A percentile compares a stretch with the other conserved stretches of the same genome.
Conservation (phyloP, 2,113 vertebrate genomes). For the Pomatorhinus ruficollis region DNA sequence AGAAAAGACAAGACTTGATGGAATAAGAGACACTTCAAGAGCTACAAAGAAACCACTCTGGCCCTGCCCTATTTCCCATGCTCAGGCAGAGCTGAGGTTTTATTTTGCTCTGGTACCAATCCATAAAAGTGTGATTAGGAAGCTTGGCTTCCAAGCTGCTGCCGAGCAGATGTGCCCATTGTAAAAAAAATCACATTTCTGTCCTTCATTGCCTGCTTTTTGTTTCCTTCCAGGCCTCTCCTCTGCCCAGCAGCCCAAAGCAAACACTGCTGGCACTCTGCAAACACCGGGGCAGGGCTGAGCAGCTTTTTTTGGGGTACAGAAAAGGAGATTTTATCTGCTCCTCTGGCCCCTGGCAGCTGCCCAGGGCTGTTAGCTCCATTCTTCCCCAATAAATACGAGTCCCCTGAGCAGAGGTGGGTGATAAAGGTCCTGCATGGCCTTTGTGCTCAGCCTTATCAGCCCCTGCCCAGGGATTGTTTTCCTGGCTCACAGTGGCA, state of each 20-base stretch:
- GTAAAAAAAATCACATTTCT: background rate
- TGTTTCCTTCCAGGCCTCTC: background rate
- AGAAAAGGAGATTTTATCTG: background rate
- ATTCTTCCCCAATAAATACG: background rate
- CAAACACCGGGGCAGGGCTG: background rate
- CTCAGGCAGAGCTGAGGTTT: background rate
- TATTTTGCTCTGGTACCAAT: background rate
- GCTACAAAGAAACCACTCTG: background rate
- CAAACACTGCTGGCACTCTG: background rate
- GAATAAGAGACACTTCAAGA: background rate
- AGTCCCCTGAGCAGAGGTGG: background rate
- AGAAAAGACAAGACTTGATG: background rate
- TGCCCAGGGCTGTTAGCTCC: background rate
- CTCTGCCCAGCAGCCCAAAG: background rate
- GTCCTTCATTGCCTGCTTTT: background rate
- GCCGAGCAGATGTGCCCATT: slow-evolving; percentile 2
- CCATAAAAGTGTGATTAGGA: background rate
- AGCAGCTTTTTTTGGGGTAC: background rate
- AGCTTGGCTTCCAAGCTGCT: background rate
- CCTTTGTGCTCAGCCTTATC: background rate
- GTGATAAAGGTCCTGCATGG: background rate
- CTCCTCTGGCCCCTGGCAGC: background rate
- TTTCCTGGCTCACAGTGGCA: background rate
- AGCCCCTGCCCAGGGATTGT: background rate
- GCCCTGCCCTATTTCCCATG: background rate